Conservation (phyloP, 2,888 invertebrate genomes). For the Caenorhabditis sp. region DNA sequence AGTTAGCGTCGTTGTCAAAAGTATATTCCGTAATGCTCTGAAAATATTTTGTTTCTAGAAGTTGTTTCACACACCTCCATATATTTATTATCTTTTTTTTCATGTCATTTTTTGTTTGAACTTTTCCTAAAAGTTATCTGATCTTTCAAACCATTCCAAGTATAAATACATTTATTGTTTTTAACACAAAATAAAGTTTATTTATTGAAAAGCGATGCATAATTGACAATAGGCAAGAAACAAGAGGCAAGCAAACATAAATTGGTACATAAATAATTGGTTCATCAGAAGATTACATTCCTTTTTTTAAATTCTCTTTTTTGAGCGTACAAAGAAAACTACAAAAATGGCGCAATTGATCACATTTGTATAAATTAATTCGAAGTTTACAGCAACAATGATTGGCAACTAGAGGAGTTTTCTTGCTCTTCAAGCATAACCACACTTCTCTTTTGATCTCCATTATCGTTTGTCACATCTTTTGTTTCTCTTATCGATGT, state of each 20-base stretch:
- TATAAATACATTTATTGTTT: not conserved
- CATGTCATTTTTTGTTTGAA: conserved; percentile 5
- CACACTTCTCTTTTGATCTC: conserved; percentile 27
- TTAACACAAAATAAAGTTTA: not conserved
- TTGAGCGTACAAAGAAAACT: too few species aligned
- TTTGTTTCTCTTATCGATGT: conserved; percentile 11
- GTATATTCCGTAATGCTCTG: conserved; percentile 7
- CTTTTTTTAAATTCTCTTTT: too few species aligned
- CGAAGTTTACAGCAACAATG: conserved; percentile 18
- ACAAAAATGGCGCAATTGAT: too few species aligned
- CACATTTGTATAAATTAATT: not conserved
- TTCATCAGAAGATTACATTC: too few species aligned
- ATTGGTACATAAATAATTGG: not conserved
- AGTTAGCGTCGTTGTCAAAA: conserved; percentile 16
- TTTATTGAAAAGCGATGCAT: not conserved
- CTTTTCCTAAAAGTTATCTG: conserved; percentile 11
- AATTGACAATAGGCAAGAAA: not conserved
- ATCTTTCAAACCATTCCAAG: conserved; percentile 29
- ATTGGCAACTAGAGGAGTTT: conserved; percentile 34
- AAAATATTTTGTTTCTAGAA: not conserved
- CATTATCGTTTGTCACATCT: conserved; percentile 18
- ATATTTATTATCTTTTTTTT: conserved; percentile 17
- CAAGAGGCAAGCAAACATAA: conserved; percentile 1
- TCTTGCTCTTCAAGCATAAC: conserved; percentile 34
- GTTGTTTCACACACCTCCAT: conserved; percentile 2